Evolutionary conservation across 2,113 vertebrate genomes (phyloP).

Genomic region (Psilopsiagon aurifrons): DNA sequence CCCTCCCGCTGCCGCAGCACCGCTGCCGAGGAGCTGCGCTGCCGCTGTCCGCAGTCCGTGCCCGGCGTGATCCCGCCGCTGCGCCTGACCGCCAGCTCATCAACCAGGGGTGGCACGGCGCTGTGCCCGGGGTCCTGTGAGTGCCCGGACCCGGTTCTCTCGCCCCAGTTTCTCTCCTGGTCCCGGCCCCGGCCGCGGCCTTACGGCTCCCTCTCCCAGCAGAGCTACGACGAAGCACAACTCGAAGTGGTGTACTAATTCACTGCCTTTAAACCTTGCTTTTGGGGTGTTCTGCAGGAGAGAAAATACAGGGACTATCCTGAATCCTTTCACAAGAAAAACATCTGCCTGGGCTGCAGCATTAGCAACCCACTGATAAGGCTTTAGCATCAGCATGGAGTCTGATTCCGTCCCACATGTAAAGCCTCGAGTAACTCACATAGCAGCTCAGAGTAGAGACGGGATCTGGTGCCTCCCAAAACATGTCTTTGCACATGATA

Average conservation of each 20-base stretch:
- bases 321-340: not conserved
- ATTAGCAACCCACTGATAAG: not conserved
- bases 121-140: conserved; percentile 47
- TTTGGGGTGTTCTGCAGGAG: not conserved
- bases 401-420: not conserved
- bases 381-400: not conserved
- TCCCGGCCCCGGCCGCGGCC: not conserved
- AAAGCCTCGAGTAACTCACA: not conserved
- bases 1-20: not conserved
- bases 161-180: too few relatives aligned
- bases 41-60: conserved; percentile 6
- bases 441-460: not conserved
- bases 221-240: conserved; percentile 72
- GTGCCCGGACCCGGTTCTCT: not conserved
- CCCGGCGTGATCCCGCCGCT: not conserved
- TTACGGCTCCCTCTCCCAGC: not conserved
- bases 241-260: not conserved
- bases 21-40: conserved; percentile 51
- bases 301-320: not conserved
- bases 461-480: not conserved
- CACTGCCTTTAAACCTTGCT: not conserved
- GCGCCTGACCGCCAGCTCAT: conserved; percentile 5
- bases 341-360: not conserved
- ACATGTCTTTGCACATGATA: accelerated
- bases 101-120: conserved; percentile 36